Base-by-base conservation (phyloP, 2,113 vertebrate genomes). In the Neolamprologus modestus region DNA sequence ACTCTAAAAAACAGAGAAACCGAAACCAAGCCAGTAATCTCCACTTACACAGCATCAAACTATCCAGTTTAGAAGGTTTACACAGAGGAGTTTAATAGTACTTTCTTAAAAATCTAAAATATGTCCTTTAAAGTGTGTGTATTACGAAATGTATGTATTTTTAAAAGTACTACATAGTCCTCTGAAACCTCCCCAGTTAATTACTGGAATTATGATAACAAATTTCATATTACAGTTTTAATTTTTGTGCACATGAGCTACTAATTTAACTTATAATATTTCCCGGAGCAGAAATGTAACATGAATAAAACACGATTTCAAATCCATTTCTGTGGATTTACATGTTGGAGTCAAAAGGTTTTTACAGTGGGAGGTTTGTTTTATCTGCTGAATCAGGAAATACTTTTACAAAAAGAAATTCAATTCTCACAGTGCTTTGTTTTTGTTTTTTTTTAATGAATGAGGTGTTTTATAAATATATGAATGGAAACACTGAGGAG, bases 101-200 rank as follows among this genome's bases (percentile, higher is more conserved):
- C 8, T 73, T 16, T 26, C 0, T 10, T 42, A 71, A 71, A 42
- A 45, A 42, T 45, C n/a, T 0, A 71, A 12, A 68, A 24, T 40
- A 9, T 71, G 63, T 40, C 35, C 35, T 71, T 71, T 42, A 71
- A 71, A 71, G n/a, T n/a, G 3, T 6, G 3, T 42, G 63, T 24
- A 21, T 68, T 71, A 24, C 1, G 1, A 42, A 45, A 73, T 73
- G 4, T 42, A 7, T 1, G 35, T 14, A 73, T 73, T 73, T 63
- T 63, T 0, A n/a, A 13, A 66, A 66, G 66, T 42, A 71, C n/a
- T 71, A 14, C 12, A 42, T 1, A 24, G n/a, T 14, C n/a, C 35
- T 71, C 8, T 71, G n/a, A 71, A 71, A 71, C n/a, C n/a, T 16
- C 12, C n/a, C 66, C 12, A 42, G 35, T 71, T 24, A 21, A 16